Conservation (phyloP, 2,888 invertebrate genomes). For the Plusia festucae region DNA sequence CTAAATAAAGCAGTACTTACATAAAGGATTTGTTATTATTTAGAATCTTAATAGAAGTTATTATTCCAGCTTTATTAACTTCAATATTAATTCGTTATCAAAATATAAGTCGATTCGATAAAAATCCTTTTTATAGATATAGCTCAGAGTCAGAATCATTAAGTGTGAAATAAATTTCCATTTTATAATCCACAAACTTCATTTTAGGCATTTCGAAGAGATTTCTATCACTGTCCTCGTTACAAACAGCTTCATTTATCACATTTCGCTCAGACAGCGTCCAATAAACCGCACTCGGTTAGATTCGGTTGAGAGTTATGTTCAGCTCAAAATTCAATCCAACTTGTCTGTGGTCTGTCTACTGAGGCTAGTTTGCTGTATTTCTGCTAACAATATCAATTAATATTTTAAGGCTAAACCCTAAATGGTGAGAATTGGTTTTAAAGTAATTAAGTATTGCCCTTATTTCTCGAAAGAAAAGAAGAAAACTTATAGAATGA, state of each 20-base stretch:
- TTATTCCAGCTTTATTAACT: too few species aligned
- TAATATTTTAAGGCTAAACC: too few species aligned
- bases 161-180: too few species aligned
- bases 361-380: neutral
- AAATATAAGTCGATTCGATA: too few species aligned
- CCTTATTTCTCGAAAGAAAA: too few species aligned
- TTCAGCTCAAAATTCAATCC: slow-evolving; percentile 17
- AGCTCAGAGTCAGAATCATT: too few species aligned
- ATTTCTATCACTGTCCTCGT: neutral
- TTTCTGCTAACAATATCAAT: slow-evolving; percentile 2
- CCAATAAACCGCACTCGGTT: slow-evolving; percentile 26
- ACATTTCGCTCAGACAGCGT: slow-evolving; percentile 15
- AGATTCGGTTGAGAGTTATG: slow-evolving; percentile 17
- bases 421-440: too few species aligned
- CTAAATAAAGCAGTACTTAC: neutral
- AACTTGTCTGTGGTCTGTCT: slow-evolving; percentile 3
- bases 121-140: too few species aligned
- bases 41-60: too few species aligned
- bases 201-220: neutral
- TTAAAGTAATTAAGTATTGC: too few species aligned
- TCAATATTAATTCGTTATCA: too few species aligned
- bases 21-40: neutral
- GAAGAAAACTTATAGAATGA: too few species aligned
- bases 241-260: neutral
- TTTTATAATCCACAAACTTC: neutral